These are phyloP conservation scores for Scatophagus argus DNA, from an alignment of 2,113 vertebrate genomes.

Conservation along the genomic window DNA sequence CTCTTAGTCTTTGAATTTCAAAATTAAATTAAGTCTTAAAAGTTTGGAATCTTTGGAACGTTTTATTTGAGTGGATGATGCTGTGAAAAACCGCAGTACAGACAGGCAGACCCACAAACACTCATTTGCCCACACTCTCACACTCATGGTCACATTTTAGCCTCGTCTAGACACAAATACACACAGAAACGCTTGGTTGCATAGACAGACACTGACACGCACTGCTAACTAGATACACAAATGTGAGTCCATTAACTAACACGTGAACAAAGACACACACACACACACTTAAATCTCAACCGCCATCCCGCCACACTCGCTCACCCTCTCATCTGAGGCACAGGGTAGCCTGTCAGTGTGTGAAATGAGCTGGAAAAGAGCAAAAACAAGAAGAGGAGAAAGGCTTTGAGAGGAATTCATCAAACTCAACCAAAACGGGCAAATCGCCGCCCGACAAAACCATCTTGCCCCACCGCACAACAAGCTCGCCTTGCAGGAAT, in stretches of 20 bases:
- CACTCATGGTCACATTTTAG: conserved; percentile 26
- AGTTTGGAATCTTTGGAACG: background rate
- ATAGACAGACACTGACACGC: conserved; percentile 3
- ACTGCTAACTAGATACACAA: conserved; percentile 13
- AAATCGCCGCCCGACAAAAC: conserved; percentile 9
- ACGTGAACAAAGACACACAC: background rate
- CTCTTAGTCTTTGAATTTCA: background rate
- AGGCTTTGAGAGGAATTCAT: conserved; percentile 29
- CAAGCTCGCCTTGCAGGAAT: conserved; percentile 31
- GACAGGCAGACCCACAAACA: conserved; percentile 34
- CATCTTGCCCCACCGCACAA: background rate
- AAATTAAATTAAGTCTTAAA: conserved; percentile 5
- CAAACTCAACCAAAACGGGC: conserved; percentile 18
- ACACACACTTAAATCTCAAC: conserved; percentile 8
- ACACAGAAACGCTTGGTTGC: conserved; percentile 3
- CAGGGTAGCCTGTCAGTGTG: conserved; percentile 52
- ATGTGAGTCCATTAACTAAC: background rate
- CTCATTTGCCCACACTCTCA: background rate
- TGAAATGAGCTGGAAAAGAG: conserved; percentile 66
- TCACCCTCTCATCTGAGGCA: conserved; percentile 41
- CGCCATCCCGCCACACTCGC: conserved; percentile 11
- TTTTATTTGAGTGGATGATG: conserved; percentile 15
- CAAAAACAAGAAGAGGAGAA: conserved; percentile 52
- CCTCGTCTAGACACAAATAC: conserved; percentile 31
- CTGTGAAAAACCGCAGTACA: conserved; percentile 31